phyloP scores from a whole-genome alignment of 2,797 vertebrate genomes.

The Amniataba percoides region DNA sequence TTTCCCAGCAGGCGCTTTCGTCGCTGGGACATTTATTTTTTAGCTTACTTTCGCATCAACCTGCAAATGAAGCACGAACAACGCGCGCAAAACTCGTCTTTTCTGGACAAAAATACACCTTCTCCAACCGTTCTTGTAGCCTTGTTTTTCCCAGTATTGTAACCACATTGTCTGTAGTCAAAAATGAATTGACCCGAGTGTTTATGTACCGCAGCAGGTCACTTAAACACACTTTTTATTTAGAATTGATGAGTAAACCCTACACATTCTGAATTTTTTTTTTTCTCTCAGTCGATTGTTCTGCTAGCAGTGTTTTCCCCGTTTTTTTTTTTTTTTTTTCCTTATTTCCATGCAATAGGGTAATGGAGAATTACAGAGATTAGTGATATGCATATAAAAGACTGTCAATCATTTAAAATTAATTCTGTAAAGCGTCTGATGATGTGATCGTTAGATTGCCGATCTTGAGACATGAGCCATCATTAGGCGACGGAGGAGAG shows the following conservation, averaged over 20 bases:
- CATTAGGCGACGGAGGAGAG: constrained; percentile 67
- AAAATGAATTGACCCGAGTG: constrained; percentile 35
- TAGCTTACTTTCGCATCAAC: constrained; percentile 69
- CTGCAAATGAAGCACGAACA: constrained; percentile 73
- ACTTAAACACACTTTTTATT: constrained; percentile 42
- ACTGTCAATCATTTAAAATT: constrained; percentile 88
- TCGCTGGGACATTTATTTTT: constrained; percentile 66
- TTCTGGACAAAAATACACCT: constrained; percentile 47
- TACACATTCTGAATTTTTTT: constrained; percentile 10
- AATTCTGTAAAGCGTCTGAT: constrained; percentile 79
- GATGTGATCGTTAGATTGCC: constrained; percentile 78
- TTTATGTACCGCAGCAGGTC: constrained; percentile 10
- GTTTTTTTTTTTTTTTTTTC: constrained; percentile 62
- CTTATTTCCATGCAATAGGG: constrained; percentile 56
- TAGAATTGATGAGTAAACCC: constrained; percentile 31
- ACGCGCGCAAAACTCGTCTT: constrained; percentile 69
- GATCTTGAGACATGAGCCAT: constrained; percentile 63
- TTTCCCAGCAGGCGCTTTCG: constrained; percentile 60
- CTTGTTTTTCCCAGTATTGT: constrained; percentile 34
- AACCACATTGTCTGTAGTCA: constrained; percentile 24
- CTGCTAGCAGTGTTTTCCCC: constrained; percentile 24
- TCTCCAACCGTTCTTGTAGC: constrained; percentile 37
- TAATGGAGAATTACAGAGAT: constrained; percentile 80
- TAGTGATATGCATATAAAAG: constrained; percentile 82
- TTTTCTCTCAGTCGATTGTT: constrained; percentile 25